These are phyloP conservation scores for Sycobia sp. DNA, from an alignment of 1,140 invertebrate species.

Conservation along the genomic window DNA sequence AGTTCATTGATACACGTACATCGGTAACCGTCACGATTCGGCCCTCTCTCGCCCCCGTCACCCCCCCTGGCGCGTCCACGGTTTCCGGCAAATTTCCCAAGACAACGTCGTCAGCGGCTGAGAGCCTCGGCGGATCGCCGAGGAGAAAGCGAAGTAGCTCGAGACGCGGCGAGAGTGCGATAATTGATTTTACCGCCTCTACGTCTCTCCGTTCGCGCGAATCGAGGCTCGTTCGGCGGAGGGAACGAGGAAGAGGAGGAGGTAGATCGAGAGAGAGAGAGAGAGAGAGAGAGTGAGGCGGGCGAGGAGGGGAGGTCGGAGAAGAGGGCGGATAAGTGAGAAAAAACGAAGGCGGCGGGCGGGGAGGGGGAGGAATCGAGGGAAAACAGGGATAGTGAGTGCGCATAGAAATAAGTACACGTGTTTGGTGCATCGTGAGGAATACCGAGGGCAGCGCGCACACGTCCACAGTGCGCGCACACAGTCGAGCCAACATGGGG, in stretches of 20 bases:
- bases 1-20: too few species aligned
- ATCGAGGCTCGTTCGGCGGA: background rate
- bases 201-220: background rate
- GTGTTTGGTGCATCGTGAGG: slow-evolving; percentile 19
- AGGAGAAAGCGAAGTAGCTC: too few species aligned
- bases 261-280: too few species aligned
- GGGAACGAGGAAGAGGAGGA: background rate
- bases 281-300: slow-evolving; percentile 6
- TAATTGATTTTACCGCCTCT: too few species aligned
- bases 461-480: too few species aligned
- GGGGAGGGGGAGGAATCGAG: background rate
- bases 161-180: too few species aligned
- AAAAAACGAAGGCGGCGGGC: background rate
- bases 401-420: slow-evolving; percentile 24
- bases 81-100: too few species aligned
- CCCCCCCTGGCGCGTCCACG: too few species aligned
- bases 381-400: slow-evolving; percentile 15
- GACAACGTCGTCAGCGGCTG: too few species aligned
- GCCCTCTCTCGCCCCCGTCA: too few species aligned
- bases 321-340: background rate
- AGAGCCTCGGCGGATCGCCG: too few species aligned
- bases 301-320: background rate
- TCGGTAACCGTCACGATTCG: too few species aligned
- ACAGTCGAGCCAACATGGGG: background rate
- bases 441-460: slow-evolving; percentile 9